A percentile compares a stretch with the other conserved stretches of the same genome.
These are phyloP conservation scores for Agriopis aurantiaria DNA, from an alignment of 2,888 invertebrate species.

Conservation along the genomic window DNA sequence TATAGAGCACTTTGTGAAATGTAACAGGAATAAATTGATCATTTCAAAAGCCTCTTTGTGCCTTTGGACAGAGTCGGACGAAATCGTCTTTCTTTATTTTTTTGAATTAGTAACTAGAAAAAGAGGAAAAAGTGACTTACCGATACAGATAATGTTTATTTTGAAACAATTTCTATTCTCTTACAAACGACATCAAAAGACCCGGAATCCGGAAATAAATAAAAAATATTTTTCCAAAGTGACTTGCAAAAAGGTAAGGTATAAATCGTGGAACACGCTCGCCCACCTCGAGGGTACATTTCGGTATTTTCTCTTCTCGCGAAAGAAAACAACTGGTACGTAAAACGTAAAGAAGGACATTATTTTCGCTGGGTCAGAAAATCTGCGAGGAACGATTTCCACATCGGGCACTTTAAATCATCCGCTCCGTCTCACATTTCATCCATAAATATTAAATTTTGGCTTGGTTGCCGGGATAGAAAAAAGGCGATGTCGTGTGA, in stretches of 20 bases:
- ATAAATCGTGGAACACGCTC: slow-evolving; percentile 76
- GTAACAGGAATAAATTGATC: slow-evolving; percentile 29
- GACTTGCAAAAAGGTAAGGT: slow-evolving; percentile 73
- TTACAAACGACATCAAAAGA: slow-evolving; percentile 81
- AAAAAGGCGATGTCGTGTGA: slow-evolving; percentile 80
- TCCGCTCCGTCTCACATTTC: slow-evolving; percentile 84
- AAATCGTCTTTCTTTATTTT: slow-evolving; percentile 38
- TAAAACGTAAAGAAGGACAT: slow-evolving; percentile 82
- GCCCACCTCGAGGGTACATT: slow-evolving; percentile 76
- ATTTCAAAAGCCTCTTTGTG: slow-evolving; percentile 32
- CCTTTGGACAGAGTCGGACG: slow-evolving; percentile 18
- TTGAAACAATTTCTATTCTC: slow-evolving; percentile 68
- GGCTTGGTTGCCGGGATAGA: slow-evolving; percentile 76
- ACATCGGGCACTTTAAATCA: slow-evolving; percentile 86
- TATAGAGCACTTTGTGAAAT: slow-evolving; percentile 30
- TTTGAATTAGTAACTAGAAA: slow-evolving; percentile 56
- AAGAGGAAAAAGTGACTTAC: slow-evolving; percentile 50
- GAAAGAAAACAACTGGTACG: slow-evolving; percentile 83
- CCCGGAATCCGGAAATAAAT: slow-evolving; percentile 80
- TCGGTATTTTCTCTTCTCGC: slow-evolving; percentile 73
- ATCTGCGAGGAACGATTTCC: slow-evolving; percentile 83
- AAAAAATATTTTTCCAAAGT: slow-evolving; percentile 78
- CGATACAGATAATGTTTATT: slow-evolving; percentile 63
- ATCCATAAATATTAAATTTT: slow-evolving; percentile 86
- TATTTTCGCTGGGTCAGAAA: slow-evolving; percentile 84